Conservation (phyloP, 2,888 invertebrate species). For the Villa cingulata region DNA sequence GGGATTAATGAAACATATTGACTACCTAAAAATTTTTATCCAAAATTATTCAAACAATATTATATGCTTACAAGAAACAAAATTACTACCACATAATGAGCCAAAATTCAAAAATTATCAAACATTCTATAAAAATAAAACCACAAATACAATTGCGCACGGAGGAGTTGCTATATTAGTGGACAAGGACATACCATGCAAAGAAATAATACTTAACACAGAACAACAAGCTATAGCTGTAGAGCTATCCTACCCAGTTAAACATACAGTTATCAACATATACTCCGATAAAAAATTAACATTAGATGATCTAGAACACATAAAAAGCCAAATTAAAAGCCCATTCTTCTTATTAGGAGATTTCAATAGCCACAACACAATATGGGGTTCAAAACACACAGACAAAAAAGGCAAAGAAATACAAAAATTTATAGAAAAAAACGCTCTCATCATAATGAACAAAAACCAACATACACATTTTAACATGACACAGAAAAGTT, state of each 20-base stretch:
- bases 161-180: background rate
- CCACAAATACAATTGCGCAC: background rate
- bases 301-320: background rate
- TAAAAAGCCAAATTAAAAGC: background rate
- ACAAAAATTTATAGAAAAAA: background rate
- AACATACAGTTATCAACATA: slow-evolving; percentile 2
- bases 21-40: too few relatives aligned
- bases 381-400: background rate
- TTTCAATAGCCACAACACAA: background rate
- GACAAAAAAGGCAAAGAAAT: background rate
- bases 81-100: background rate
- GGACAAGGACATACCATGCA: background rate
- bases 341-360: background rate
- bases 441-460: slow-evolving; percentile 1
- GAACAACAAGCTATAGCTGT: slow-evolving; percentile 2
- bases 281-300: background rate
- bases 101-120: background rate
- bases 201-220: background rate
- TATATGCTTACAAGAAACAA: background rate
- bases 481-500: background rate
- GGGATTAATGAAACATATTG: too few relatives aligned
- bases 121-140: background rate
- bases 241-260: background rate
- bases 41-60: background rate
- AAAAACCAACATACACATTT: slow-evolving; percentile 1